phyloP scores from a whole-genome alignment of 2,888 invertebrate genomes.

The Archaeoteleia sp. region DNA sequence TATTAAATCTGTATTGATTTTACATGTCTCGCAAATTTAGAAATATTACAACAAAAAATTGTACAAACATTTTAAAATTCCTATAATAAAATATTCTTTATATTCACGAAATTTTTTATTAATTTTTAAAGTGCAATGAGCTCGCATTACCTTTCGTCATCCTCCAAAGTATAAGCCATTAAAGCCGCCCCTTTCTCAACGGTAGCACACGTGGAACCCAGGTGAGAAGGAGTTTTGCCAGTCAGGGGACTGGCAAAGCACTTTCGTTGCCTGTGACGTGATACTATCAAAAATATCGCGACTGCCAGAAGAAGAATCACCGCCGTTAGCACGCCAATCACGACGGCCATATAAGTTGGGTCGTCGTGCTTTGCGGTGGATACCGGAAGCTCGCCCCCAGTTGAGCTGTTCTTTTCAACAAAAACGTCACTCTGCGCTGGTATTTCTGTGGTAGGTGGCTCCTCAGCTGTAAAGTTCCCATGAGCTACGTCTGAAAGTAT shows the following conservation, averaged over 20 bases:
- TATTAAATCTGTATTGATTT: too few species aligned
- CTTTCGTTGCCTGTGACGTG: constrained; percentile 83
- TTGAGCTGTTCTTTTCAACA: constrained; percentile 72
- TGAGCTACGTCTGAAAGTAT: constrained; percentile 78
- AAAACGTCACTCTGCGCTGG: constrained; percentile 76
- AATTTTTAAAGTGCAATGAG: too few species aligned
- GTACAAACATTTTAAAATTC: too few species aligned
- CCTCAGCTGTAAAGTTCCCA: constrained; percentile 85
- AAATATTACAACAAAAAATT: too few species aligned
- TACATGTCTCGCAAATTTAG: too few species aligned
- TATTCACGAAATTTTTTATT: too few species aligned
- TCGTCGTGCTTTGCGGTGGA: constrained; percentile 83
- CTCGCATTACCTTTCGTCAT: constrained; percentile 72
- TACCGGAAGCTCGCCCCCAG: constrained; percentile 78
- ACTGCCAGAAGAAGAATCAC: constrained; percentile 84
- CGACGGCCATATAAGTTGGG: constrained; percentile 84
- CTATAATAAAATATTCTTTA: too few species aligned
- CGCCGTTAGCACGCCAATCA: constrained; percentile 85
- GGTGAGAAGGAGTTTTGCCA: constrained; percentile 77
- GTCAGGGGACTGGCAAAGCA: constrained; percentile 84
- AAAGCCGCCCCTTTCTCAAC: constrained; percentile 74
- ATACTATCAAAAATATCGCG: constrained; percentile 83
- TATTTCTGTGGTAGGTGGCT: constrained; percentile 77
- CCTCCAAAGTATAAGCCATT: constrained; percentile 73
- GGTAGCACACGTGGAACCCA: constrained; percentile 73